These are phyloP conservation scores for Rhaphigaster nebulosa DNA, from an alignment of 2,888 invertebrate species.

Conservation along the genomic window DNA sequence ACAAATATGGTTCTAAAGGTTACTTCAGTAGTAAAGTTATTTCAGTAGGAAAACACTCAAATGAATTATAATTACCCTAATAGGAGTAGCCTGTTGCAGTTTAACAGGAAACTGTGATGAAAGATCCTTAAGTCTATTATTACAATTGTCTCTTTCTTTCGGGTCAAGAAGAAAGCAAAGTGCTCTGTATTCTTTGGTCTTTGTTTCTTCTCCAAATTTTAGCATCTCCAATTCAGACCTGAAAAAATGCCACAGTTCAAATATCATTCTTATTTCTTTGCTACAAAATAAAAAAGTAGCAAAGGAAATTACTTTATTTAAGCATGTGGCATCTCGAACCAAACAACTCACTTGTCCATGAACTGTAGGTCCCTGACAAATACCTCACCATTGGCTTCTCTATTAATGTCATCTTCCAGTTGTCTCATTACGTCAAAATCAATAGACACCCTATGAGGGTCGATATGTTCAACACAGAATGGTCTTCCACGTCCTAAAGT, in stretches of 20 bases:
- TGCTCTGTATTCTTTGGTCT: constrained; percentile 89
- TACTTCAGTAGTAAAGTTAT: no score
- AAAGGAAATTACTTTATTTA: background rate
- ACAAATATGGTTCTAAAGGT: no score
- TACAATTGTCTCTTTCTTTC: constrained; percentile 48
- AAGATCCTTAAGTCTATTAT: constrained; percentile 55
- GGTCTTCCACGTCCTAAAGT: constrained; percentile 93
- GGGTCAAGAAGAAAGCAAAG: constrained; percentile 72
- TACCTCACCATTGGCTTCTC: constrained; percentile 68
- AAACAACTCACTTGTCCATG: constrained; percentile 72
- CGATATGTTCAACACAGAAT: constrained; percentile 88
- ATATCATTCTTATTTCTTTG: background rate
- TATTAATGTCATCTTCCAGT: constrained; percentile 76
- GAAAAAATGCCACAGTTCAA: background rate
- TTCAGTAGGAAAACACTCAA: no score
- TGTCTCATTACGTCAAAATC: constrained; percentile 71
- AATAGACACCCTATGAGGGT: constrained; percentile 75
- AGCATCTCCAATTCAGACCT: constrained; percentile 74
- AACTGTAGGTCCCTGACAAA: constrained; percentile 77
- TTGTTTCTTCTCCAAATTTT: constrained; percentile 89
- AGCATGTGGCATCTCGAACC: constrained; percentile 6
- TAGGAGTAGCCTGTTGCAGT: constrained; percentile 87
- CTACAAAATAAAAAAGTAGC: constrained; percentile 17
- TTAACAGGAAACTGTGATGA: constrained; percentile 69
- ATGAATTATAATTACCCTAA: constrained; percentile 79